Evolutionary conservation across 2,797 vertebrate genomes (phyloP).

Genomic region (Lepus townsendii): DNA sequence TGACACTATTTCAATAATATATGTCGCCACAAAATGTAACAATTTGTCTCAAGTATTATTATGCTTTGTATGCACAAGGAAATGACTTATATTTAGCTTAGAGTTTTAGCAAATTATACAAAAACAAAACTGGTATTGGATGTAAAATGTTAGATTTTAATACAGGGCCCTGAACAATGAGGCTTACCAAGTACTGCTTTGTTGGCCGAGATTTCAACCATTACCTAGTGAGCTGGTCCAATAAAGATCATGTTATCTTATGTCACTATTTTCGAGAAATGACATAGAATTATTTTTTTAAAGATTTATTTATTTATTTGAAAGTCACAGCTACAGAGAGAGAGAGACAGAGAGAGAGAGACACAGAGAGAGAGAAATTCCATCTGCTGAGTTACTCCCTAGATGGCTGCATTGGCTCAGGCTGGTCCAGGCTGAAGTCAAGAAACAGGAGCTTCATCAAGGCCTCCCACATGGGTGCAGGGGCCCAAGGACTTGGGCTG

Average conservation of each 20-base stretch:
- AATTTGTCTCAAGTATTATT: constrained; percentile 12
- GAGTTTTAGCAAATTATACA: not conserved
- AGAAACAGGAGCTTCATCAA: too few species aligned
- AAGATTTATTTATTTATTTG: too few species aligned
- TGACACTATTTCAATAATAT: not conserved
- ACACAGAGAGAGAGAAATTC: too few species aligned
- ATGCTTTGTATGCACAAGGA: not conserved
- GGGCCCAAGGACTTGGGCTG: too few species aligned
- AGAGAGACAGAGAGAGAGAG: too few species aligned
- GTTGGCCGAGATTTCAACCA: not conserved
- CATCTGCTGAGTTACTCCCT: too few species aligned
- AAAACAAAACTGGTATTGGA: not conserved
- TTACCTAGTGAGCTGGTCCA: not conserved
- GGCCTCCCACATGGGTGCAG: too few species aligned
- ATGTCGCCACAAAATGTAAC: not conserved
- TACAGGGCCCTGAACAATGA: not conserved
- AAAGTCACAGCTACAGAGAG: too few species aligned
- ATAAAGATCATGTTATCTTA: not conserved
- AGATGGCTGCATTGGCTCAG: too few species aligned
- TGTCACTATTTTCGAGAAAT: not conserved
- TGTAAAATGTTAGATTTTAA: constrained; percentile 55
- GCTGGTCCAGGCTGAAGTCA: too few species aligned
- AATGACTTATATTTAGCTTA: not conserved
- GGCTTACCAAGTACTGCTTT: not conserved
- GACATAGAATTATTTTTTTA: constrained; percentile 14